Evolutionary conservation across 2,888 invertebrate genomes (phyloP).

Genomic region (Chironomus tentans): DNA sequence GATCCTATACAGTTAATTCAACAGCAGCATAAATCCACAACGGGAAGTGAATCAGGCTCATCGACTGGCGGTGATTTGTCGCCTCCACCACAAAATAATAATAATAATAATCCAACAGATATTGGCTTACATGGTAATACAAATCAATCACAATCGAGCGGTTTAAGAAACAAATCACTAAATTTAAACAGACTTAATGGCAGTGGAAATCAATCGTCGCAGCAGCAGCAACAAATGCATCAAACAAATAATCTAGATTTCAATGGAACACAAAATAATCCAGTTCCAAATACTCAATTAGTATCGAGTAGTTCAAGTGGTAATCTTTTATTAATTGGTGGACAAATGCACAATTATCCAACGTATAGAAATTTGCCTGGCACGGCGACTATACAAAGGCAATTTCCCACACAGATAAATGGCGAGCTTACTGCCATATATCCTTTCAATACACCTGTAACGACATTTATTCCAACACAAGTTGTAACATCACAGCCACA

Average conservation of each 20-base stretch:
- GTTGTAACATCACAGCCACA: neutral
- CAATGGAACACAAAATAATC: neutral
- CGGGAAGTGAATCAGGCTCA: constrained; percentile 9
- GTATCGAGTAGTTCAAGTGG: constrained; percentile 20
- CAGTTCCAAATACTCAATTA: neutral
- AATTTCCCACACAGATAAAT: constrained; percentile 8
- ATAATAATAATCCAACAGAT: neutral
- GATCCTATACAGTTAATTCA: neutral
- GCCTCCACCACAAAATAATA: neutral
- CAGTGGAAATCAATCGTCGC: neutral
- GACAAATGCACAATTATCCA: constrained; percentile 8
- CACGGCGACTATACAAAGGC: constrained; percentile 19
- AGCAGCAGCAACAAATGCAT: constrained; percentile 30
- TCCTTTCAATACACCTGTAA: neutral
- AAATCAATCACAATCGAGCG: constrained; percentile 24
- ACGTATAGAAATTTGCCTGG: neutral
- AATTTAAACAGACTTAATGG: constrained; percentile 26
- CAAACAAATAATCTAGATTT: constrained; percentile 28
- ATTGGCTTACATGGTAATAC: constrained; percentile 16
- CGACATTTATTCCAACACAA: neutral
- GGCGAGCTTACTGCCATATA: neutral
- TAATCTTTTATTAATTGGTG: constrained; percentile 7
- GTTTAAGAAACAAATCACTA: constrained; percentile 20
- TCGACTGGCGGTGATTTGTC: neutral
- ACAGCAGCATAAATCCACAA: neutral